Evolutionary conservation across 2,797 vertebrate species (phyloP).

Genomic region (Lacerta bilineata): DNA sequence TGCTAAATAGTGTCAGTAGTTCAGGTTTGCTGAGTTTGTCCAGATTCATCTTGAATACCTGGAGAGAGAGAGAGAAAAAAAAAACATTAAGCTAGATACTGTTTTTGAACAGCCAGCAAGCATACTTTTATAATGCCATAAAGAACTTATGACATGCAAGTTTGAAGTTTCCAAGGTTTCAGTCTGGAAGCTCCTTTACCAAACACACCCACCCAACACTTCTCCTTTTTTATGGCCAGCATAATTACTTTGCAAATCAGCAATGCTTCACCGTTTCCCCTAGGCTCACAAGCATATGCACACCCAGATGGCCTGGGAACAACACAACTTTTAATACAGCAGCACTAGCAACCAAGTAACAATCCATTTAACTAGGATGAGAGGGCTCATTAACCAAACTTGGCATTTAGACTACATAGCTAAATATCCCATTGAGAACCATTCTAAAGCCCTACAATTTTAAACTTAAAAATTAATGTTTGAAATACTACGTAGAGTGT

Average conservation of each 20-base stretch:
- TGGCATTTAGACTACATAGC: constrained; percentile 39
- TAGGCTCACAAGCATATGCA: constrained; percentile 24
- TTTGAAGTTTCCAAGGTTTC: constrained; percentile 25
- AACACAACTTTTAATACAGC: fast-evolving
- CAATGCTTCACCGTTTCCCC: constrained; percentile 55
- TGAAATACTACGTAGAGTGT: constrained; percentile 9
- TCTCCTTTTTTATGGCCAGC: constrained; percentile 18
- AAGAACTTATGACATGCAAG: constrained; percentile 17
- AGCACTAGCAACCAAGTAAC: fast-evolving
- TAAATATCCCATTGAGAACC: constrained; percentile 13
- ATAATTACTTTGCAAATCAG: constrained; percentile 29
- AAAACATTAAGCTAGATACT: neutral
- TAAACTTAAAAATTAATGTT: constrained; percentile 34
- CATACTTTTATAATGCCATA: neutral
- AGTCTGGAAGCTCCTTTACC: constrained; percentile 22
- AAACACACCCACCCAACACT: constrained; percentile 10
- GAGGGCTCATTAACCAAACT: fast-evolving
- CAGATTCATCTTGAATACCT: constrained; percentile 96
- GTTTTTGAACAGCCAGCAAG: neutral
- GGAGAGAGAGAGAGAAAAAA: constrained; percentile 48
- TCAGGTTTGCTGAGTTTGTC: constrained; percentile 97
- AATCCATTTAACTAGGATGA: constrained; percentile 5
- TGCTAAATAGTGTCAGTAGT: constrained; percentile 95
- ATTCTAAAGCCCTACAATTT: neutral
- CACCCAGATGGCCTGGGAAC: constrained; percentile 35